Base-by-base conservation (phyloP, 2,888 invertebrate genomes). In the Sminthurinus aureus region DNA sequence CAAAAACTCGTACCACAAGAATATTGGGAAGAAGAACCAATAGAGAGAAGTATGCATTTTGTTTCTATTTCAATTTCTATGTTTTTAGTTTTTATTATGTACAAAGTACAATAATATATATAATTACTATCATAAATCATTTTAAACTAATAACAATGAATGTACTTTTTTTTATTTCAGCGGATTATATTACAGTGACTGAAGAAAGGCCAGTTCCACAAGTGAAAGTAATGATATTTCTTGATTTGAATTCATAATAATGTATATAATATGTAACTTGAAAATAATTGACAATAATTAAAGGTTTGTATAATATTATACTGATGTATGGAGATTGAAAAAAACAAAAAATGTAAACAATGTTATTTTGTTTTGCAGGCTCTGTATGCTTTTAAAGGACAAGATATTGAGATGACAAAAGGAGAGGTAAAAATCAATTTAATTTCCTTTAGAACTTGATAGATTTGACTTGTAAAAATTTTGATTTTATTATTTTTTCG, bases 21-120 rank as follows among this genome's bases (percentile, higher is more conserved):
- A 89, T 95, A 97, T 18, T 97, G 96, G 94, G 97, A 97, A 89
- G 98, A 98, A 89, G 97, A 97, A 90, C 93, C 95, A 0, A 93
- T 95, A 0, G 97, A 98, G 90, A 92, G 94, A 22, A 69, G n/a
- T 64, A 18, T 64, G 64, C 9, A 64, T 64, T 4, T 15, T 64
- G 2, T n/a, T 64, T 9, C 18, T 18, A 64, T 18, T 64, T 15
- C 64, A 38, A 38, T 64, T 64, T 9, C 1, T 64, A 64, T 64
- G 18, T n/a, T 64, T 64, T n/a, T 64, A n/a, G 9, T 64, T 38
- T 38, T 38, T 6, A 38, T 38, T 6, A 38, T 6, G 6, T 38
- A 38, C 38, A 38, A 38, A 38, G 38, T 38, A 38, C 38, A 4
- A 38, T 1, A 38, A 4, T 38, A 38, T 38, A 38, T 4, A 38